These are phyloP conservation scores for Fulica atra DNA, from an alignment of 2,113 vertebrate genomes.

Conservation along the genomic window DNA sequence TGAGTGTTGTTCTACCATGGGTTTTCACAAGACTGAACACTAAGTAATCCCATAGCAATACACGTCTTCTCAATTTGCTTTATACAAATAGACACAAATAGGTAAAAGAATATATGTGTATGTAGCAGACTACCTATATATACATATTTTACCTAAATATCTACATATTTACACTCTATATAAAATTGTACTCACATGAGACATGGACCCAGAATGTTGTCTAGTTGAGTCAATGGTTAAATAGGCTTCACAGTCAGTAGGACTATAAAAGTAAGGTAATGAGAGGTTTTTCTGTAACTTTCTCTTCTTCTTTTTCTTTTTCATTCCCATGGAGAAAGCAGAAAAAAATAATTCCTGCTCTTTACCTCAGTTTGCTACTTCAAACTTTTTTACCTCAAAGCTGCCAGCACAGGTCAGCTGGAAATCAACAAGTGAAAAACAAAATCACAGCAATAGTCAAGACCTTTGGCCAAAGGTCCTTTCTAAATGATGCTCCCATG, in stretches of 20 bases:
- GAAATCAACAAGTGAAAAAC: not conserved
- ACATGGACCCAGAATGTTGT: not conserved
- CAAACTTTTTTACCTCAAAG: not conserved
- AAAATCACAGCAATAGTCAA: not conserved
- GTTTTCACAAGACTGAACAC: not conserved
- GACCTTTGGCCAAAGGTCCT: not conserved
- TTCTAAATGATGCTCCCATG: not conserved
- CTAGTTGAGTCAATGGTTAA: not conserved
- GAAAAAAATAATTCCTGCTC: not conserved
- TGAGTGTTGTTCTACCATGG: not conserved
- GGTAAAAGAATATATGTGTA: not conserved
- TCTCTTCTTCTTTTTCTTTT: not conserved
- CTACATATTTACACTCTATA: not conserved
- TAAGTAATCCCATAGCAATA: not conserved
- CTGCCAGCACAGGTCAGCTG: not conserved
- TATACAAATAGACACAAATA: not conserved
- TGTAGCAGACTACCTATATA: too few relatives aligned
- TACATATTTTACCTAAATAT: not conserved
- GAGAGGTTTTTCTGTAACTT: not conserved
- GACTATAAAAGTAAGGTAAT: not conserved
- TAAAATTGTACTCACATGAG: not conserved
- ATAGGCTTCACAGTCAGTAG: not conserved
- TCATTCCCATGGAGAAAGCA: not conserved
- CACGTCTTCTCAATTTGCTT: not conserved
- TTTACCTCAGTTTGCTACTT: not conserved